These are phyloP conservation scores for Cosmorhoe ocellata DNA, from an alignment of 2,888 invertebrate genomes.

Conservation along the genomic window DNA sequence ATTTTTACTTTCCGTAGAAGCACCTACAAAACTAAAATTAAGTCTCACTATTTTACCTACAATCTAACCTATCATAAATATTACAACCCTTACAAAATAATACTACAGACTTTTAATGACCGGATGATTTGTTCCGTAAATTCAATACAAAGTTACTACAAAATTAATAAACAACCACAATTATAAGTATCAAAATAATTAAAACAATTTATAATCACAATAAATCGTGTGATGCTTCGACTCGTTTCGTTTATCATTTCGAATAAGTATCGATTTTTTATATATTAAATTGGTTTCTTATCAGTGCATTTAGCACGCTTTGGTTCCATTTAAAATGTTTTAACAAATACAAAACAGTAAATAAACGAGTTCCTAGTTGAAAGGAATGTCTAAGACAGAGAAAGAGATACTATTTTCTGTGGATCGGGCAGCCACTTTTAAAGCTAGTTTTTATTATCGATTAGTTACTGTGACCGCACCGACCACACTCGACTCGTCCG, in stretches of 20 bases:
- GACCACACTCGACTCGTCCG: constrained; percentile 26
- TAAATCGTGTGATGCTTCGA: constrained; percentile 37
- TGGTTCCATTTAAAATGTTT: constrained; percentile 24
- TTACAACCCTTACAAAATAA: constrained; percentile 63
- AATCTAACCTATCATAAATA: constrained; percentile 54
- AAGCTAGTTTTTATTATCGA: constrained; percentile 31
- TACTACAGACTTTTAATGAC: constrained; percentile 60
- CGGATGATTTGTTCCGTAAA: constrained; percentile 41
- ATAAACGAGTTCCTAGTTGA: constrained; percentile 27
- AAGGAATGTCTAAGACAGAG: constrained; percentile 36
- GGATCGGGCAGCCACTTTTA: constrained; percentile 28
- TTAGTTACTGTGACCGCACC: constrained; percentile 28
- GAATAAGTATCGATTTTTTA: constrained; percentile 22
- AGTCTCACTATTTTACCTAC: constrained; percentile 63
- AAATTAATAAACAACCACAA: constrained; percentile 33
- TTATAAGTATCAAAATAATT: constrained; percentile 37
- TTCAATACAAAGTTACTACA: constrained; percentile 23
- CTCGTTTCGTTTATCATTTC: constrained; percentile 35
- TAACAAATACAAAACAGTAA: constrained; percentile 19
- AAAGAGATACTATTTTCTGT: constrained; percentile 21
- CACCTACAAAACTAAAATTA: constrained; percentile 61
- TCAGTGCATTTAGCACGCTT: constrained; percentile 22
- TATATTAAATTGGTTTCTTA: constrained; percentile 14
- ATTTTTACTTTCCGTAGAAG: constrained; percentile 50
- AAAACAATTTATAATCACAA: constrained; percentile 31